Percentiles rank a stretch among this genome's conserved stretches.
Evolutionary conservation across 2,797 vertebrate species (phyloP).

Genomic region (Leptodactylus fallax): DNA sequence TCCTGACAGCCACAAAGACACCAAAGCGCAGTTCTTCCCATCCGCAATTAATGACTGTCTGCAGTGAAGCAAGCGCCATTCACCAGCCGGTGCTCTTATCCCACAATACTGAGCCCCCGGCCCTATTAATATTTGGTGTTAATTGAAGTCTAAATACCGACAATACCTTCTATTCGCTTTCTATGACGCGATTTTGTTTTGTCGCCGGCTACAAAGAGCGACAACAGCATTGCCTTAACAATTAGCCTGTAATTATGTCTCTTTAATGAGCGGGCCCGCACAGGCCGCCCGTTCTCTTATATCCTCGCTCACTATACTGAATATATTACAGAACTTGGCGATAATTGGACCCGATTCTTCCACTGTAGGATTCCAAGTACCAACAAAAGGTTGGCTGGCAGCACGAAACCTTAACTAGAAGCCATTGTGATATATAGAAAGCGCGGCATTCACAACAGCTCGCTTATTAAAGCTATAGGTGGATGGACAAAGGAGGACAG

Average conservation of each 20-base stretch:
- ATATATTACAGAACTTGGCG: slow-evolving; percentile 78
- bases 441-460: background rate
- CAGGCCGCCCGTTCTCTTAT: slow-evolving; percentile 75
- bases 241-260: slow-evolving; percentile 86
- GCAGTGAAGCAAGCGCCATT: slow-evolving; percentile 74
- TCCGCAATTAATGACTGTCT: slow-evolving; percentile 90
- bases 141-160: slow-evolving; percentile 78
- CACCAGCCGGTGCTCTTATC: slow-evolving; percentile 73
- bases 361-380: slow-evolving; percentile 84
- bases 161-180: slow-evolving; percentile 80
- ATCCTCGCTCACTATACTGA: slow-evolving; percentile 69
- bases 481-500: background rate
- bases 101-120: slow-evolving; percentile 71
- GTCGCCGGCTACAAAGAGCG: slow-evolving; percentile 72
- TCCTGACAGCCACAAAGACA: slow-evolving; percentile 71
- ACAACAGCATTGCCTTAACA: slow-evolving; percentile 77
- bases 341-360: slow-evolving; percentile 87
- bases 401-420: slow-evolving; percentile 71
- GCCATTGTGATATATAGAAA: slow-evolving; percentile 18
- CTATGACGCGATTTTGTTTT: slow-evolving; percentile 80
- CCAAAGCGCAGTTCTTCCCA: slow-evolving; percentile 74
- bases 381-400: slow-evolving; percentile 92
- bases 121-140: slow-evolving; percentile 81
- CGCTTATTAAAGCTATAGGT: slow-evolving; percentile 3
- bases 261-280: slow-evolving; percentile 83